A percentile compares a stretch with the other conserved stretches of the same genome.
Conservation (phyloP, 2,113 vertebrate genomes). For the Aphyosemion australe region DNA sequence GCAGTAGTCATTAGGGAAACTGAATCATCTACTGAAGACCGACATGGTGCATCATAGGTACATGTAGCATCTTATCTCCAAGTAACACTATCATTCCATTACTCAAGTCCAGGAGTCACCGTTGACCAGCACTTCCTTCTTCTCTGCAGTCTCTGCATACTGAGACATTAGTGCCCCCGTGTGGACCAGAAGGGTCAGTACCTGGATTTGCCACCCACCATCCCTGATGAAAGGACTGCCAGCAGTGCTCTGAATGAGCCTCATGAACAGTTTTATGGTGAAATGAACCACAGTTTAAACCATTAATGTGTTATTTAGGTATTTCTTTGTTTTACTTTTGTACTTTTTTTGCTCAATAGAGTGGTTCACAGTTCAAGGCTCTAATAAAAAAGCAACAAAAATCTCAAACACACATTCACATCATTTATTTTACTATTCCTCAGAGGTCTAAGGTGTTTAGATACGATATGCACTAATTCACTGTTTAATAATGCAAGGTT, state of each 20-base stretch:
- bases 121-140: constrained; percentile 17
- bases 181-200: constrained; percentile 60
- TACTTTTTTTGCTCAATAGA: constrained; percentile 4
- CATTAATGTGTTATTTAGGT: constrained; percentile 27
- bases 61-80: constrained; percentile 21
- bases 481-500: constrained; percentile 24
- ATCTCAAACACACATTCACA: too few relatives aligned
- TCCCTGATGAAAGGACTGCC: constrained; percentile 50
- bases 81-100: constrained; percentile 7
- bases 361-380: neutral
- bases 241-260: constrained; percentile 11
- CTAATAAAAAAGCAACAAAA: neutral
- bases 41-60: constrained; percentile 89
- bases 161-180: constrained; percentile 55
- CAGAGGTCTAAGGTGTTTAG: too few relatives aligned
- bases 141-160: constrained; percentile 72
- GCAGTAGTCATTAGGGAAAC: constrained; percentile 99
- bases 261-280: constrained; percentile 11
- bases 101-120: neutral
- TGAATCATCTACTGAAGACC: constrained; percentile 91
- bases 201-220: constrained; percentile 40
- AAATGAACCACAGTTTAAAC: constrained; percentile 35
- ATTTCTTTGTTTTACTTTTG: constrained; percentile 6
- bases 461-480: constrained; percentile 6
- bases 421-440: too few relatives aligned